phyloP scores from a whole-genome alignment of 2,797 vertebrate genomes.

The Pseudomugil tenellus region DNA sequence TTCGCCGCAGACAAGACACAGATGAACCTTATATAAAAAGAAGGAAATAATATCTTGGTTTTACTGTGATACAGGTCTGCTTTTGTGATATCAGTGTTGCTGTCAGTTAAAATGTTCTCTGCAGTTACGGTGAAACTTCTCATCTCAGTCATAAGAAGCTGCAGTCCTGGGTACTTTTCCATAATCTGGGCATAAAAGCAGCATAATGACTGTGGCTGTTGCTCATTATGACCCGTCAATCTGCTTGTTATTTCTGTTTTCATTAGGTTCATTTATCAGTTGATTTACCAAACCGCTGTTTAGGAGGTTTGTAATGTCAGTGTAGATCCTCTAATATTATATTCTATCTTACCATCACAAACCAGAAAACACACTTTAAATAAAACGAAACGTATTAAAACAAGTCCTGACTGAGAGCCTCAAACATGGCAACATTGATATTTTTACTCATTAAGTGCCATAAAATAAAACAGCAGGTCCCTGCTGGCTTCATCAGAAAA shows the following conservation, averaged over 20 bases:
- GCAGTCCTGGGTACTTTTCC: background rate
- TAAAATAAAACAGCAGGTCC: background rate
- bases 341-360: background rate
- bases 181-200: background rate
- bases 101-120: background rate
- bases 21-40: no score
- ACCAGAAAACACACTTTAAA: conserved; percentile 1
- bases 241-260: background rate
- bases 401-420: background rate
- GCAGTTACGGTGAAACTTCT: background rate
- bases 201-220: background rate
- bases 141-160: background rate
- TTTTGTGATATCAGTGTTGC: background rate
- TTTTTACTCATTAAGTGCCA: background rate
- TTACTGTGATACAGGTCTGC: no score
- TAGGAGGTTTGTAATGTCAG: background rate
- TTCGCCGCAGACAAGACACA: no score
- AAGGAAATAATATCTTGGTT: no score
- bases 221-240: background rate
- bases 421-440: background rate
- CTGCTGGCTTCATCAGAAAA: background rate
- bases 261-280: background rate
- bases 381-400: background rate
- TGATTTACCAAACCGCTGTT: background rate
- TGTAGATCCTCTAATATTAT: background rate